Evolutionary conservation across 2,888 invertebrate genomes (phyloP), one percentile per base, ranked within the genome.

Genomic region (Abrostola triplasia): DNA sequence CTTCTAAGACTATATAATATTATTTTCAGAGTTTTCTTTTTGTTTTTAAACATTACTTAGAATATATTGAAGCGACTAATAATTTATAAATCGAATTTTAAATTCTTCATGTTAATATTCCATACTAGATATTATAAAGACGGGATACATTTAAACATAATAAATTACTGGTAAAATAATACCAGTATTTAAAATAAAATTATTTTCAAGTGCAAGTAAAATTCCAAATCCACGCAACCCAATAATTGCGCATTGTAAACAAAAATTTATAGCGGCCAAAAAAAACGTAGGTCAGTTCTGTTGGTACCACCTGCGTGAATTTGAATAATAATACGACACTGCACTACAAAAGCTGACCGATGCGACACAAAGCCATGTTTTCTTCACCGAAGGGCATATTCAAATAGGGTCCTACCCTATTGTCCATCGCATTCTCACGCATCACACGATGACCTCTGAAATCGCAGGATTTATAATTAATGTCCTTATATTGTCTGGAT

Each of bases 381-480:
- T 93, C 93, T 92, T 86, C 83, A 87, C 79, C 80, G 81, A 81
- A 86, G 90, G 91, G 91, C 87, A 91, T 94, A 94, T 94, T 94
- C 92, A 94, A 94, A 94, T 94, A 90, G 94, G 94, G 93, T 92
- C 87, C 77, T 77, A 86, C 91, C 87, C 77, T 77, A 86, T 85
- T 84, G 69, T 78, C 76, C 80, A 81, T 80, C 81, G 87, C 85
- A 89, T 94, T 94, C 94, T 94, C 94, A 94, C 94, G 94, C 92
- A 93, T 93, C 92, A 92, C 92, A 88, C 89, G 84, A 77, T 92
- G 94, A 94, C 94, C 94, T 93, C 84, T 89, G 70, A 89, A 82
- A 82, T 87, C 88, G 89, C 86, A 88, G 89, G 89, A 92, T 91
- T 93, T 91, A 92, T 94, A 94, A 94, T 94, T 94, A 93, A 94